phyloP scores from a whole-genome alignment of 1,140 invertebrate genomes.

The Drosophila leontia region DNA sequence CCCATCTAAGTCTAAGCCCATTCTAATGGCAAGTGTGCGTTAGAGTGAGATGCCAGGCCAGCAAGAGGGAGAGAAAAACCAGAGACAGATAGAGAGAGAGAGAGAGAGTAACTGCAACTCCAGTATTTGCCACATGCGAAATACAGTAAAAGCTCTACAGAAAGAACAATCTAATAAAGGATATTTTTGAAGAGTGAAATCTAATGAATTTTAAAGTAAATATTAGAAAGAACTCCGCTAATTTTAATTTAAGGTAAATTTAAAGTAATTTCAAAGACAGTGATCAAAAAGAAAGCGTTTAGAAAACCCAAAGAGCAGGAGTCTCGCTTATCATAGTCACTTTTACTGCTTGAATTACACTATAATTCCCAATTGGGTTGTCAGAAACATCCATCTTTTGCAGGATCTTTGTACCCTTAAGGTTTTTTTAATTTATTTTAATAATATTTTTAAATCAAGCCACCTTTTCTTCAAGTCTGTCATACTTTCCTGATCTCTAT shows the following conservation, averaged over 20 bases:
- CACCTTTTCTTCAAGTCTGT: not conserved
- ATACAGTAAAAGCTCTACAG: not conserved
- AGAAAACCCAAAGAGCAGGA: no score
- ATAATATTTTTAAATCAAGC: not conserved
- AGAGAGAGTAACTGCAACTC: constrained; percentile 58
- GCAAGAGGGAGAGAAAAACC: constrained; percentile 26
- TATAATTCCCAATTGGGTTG: not conserved
- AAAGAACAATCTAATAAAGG: not conserved
- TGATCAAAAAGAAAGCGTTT: no score
- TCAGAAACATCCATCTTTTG: no score
- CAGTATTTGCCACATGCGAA: constrained; percentile 80
- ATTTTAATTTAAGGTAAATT: no score
- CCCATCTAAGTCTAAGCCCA: constrained; percentile 78
- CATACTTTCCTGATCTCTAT: not conserved
- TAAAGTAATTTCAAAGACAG: no score
- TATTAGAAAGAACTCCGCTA: no score
- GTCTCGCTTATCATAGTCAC: no score
- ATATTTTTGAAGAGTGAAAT: not conserved
- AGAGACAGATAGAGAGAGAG: constrained; percentile 17
- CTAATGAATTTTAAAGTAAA: no score
- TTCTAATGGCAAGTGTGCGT: constrained; percentile 72
- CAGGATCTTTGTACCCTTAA: not conserved
- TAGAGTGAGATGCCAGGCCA: constrained; percentile 30
- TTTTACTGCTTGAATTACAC: not conserved
- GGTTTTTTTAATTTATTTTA: not conserved